Conservation (phyloP, 64 coral and sea anemone genomes). For the Montipora capricornis region DNA sequence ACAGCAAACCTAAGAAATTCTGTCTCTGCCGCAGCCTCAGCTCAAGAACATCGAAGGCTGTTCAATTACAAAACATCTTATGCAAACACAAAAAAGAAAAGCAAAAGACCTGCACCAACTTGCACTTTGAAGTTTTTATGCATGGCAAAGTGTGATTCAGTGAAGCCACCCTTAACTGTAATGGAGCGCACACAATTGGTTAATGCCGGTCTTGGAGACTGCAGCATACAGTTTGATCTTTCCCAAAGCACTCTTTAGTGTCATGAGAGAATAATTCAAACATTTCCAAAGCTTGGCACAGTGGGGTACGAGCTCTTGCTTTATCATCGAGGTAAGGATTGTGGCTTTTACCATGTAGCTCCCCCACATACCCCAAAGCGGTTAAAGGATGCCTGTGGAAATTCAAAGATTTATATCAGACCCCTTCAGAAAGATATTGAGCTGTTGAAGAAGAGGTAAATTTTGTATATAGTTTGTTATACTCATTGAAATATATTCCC, state of each 20-base stretch:
- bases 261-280: conserved; percentile 3
- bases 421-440: conserved; percentile 37
- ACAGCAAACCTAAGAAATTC: conserved; percentile 23
- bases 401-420: conserved; percentile 43
- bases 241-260: conserved; percentile 2
- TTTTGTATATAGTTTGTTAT: too few relatives aligned
- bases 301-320: conserved; percentile 6
- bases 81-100: conserved; percentile 24
- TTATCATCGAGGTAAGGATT: conserved; percentile 37
- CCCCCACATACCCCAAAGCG: conserved; percentile 36
- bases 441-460: not conserved
- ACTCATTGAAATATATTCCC: not conserved
- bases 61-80: conserved; percentile 24
- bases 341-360: conserved; percentile 30
- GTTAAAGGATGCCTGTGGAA: conserved; percentile 36
- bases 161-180: too few relatives aligned
- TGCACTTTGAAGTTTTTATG: too few relatives aligned
- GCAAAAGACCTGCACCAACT: not conserved
- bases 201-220: conserved; percentile 8
- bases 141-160: too few relatives aligned
- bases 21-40: conserved; percentile 15
- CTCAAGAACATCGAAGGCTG: conserved; percentile 21
- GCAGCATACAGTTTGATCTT: conserved; percentile 15
- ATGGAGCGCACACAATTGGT: too few relatives aligned
- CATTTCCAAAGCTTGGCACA: conserved; percentile 5